A percentile compares a stretch with the other conserved stretches of the same genome.
phyloP scores from a whole-genome alignment of 2,888 invertebrate genomes.

The Atrina japonica region DNA sequence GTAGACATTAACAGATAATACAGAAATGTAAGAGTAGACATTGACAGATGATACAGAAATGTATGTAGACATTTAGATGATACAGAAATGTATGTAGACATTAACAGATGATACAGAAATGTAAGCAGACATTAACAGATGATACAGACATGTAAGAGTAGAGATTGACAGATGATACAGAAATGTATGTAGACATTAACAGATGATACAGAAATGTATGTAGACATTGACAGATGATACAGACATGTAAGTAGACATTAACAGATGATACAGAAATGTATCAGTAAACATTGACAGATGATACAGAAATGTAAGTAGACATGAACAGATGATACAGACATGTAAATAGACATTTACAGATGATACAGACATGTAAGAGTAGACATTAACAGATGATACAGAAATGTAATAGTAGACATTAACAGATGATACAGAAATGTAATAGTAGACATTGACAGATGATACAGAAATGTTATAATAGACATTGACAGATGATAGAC shows the following conservation, averaged over 20 bases:
- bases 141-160: neutral
- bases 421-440: slow-evolving; percentile 78
- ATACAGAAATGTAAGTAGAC: no score
- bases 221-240: slow-evolving; percentile 77
- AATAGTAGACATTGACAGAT: slow-evolving; percentile 27
- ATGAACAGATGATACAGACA: neutral
- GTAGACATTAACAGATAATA: no score
- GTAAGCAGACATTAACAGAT: no score
- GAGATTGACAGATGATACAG: neutral
- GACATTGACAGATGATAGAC: neutral
- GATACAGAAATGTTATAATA: no score
- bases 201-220: neutral
- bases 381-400: neutral
- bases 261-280: no score
- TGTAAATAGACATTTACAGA: neutral
- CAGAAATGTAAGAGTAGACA: neutral
- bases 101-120: neutral
- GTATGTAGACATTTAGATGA: slow-evolving; percentile 51
- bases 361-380: neutral
- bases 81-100: neutral
- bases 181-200: neutral
- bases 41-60: slow-evolving; percentile 68
- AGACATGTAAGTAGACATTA: slow-evolving; percentile 68
- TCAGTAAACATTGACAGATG: no score
- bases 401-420: neutral